Evolutionary conservation across 2,888 invertebrate genomes (phyloP), one percentile per base, ranked within the genome.

Genomic region (Eumerus sabulonum): DNA sequence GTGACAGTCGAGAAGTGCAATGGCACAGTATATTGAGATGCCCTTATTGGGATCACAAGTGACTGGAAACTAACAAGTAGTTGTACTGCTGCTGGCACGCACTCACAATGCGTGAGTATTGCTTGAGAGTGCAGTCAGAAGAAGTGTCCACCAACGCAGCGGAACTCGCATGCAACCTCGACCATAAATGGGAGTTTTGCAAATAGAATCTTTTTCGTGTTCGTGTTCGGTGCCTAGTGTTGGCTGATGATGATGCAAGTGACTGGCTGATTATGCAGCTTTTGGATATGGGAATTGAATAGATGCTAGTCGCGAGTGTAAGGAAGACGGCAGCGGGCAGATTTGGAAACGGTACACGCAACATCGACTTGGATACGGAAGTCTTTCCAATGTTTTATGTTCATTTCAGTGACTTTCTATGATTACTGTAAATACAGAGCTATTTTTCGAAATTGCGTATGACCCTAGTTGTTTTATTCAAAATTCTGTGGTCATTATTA

Each of bases 71-170:
- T 50, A 53, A 53, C 38, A n/a, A 62, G 50, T 27, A 27, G 50
- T 68, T 38, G 17, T 38, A 14, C 9, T 12, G 48, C 42, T 59
- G 51, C 19, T 36, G 44, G 27, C 14, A 57, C 57, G 45, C 70
- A 66, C 48, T 35, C 16, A 47, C n/a, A 17, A 67, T 57, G 74
- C 76, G 76, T 76, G 63, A 45, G 56, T 35, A 27, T 64, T 63
- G 35, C 47, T 44, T 45, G 44, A 60, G n/a, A 14, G 48, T n/a
- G n/a, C n/a, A 63, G 17, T 59, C 44, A 36, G 27, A 71, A 36
- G 27, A 71, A 70, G 35, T 62, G 54, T 56, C 76, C 76, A 50
- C 71, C 76, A 76, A 76, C 76, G 56, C 45, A 7, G 1, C n/a
- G 1, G 51, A 51, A 47, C 56, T 68, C 56, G 27, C 27, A 45